Base-by-base conservation (phyloP, 37 sponge, comb jelly and placozoan genomes). In the Dysidea cf. avara region DNA sequence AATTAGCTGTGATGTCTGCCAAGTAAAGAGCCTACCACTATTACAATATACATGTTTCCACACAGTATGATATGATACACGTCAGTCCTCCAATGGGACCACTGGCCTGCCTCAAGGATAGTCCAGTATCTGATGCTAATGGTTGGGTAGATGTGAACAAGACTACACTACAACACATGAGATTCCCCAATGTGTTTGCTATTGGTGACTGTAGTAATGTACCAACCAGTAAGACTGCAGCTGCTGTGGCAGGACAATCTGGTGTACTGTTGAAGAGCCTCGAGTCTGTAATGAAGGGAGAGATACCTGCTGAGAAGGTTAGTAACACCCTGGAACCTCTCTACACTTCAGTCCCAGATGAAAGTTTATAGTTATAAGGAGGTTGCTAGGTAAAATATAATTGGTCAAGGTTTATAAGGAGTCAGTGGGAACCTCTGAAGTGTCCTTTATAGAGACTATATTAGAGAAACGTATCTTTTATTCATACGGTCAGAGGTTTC, bases 111-210 rank as follows among this genome's bases (percentile, higher is more conserved):
- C 61, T 90, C 70, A 72, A 73, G 54, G 83, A 61, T 1, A 85
- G 86, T 9, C 87, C 90, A 0, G 40, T 94, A 14, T 54, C 65
- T 34, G 95, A 94, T 37, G 61, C 38, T 20, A 63, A 50, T 39
- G 95, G 95, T 1, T 94, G 91, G 90, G 87, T 94, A 20, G 95
- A 94, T 40, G 95, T 94, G 7, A 74, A 94, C 69, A 76, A 81
- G 30, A 20, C 79, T 17, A 90, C 95, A 30, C 72, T 90, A 7
- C 95, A 94, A 63, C 95, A 94, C 78, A 83, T 62, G 50, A 61
- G 56, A 31, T 94, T 67, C 77, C 64, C 48, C 22, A 94, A 94
- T 68, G 81, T 94, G 17, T 94, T 94, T 83, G 87, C 71, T 13
- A 82, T 94, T 61, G 95, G 95, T 7, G 95, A 94, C 75, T 94